Evolutionary conservation across 1,140 invertebrate species (phyloP).

Genomic region (Bombus pyrosoma): DNA sequence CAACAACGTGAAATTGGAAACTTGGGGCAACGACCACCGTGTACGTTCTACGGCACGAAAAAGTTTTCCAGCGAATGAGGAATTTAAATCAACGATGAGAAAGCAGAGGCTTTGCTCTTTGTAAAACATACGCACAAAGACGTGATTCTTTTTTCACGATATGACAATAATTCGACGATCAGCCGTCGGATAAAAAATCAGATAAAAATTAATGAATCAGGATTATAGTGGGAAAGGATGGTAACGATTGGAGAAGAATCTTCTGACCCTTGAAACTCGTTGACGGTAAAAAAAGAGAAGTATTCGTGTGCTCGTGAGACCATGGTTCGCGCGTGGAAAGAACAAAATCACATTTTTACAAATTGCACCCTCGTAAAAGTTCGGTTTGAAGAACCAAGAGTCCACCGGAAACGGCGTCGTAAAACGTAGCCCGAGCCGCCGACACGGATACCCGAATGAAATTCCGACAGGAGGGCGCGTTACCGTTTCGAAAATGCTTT

Average conservation of each 20-base stretch:
- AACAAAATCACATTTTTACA: background rate
- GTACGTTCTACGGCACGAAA: background rate
- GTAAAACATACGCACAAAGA: no score
- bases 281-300: background rate
- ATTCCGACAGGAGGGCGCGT: background rate
- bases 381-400: background rate
- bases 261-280: background rate
- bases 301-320: background rate
- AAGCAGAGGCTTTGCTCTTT: no score
- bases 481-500: slow-evolving; percentile 6
- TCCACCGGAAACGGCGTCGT: background rate
- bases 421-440: background rate
- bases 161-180: no score
- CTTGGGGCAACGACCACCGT: background rate
- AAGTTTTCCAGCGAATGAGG: background rate
- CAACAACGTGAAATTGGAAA: background rate
- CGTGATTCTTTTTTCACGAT: no score
- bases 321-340: background rate
- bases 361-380: background rate
- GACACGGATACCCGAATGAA: slow-evolving; percentile 4
- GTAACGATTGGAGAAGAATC: no score
- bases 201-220: no score
- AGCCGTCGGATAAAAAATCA: no score
- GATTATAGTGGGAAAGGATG: no score
- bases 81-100: background rate